Evolutionary conservation across 2,888 invertebrate genomes (phyloP), one percentile per base, ranked within the genome.

Genomic region (Penaeus monodon): DNA sequence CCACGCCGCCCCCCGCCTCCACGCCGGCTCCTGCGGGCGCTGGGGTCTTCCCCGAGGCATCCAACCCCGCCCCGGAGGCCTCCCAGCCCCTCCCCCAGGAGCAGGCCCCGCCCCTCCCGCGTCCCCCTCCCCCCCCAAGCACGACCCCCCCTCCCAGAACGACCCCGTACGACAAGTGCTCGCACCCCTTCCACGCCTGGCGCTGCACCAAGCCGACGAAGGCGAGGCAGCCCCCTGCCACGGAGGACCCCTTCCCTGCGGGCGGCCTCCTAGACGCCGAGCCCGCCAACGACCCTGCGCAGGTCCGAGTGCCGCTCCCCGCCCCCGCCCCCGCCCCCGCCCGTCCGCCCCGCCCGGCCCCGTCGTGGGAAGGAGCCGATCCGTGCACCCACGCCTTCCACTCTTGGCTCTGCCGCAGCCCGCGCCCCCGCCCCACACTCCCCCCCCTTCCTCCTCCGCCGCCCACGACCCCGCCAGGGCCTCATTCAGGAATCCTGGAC

Each of bases 331-430:
- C 77, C 57, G 2, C 27, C n/a, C n/a, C 24, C n/a, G n/a, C 76
- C 22, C 38, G 38, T 38, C 22, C 22, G 14, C 20, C 81, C 81
- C n/a, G 27, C 22, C 63, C 85, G 3, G 17, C 80, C 14, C 74
- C 85, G 12, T 33, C 49, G 20, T 88, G 86, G 88, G 79, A 83
- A n/a, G 88, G 88, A 29, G 86, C 81, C 27, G 88, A 89, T 63
- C 89, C 89, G 6, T 89, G 89, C 73, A 86, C 68, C 27, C 89
- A 89, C 64, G 87, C 89, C 74, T 89, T 89, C 83, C 89, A 89
- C 81, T 81, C 85, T 24, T 89, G 89, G 89, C 82, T 89, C 14
- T 89, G 89, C 68, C 49, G 44, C n/a, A 29, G 38, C 10, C 44
- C 65, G 8, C 70, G 38, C 27, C 79, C 57, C 49, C 63, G 17